These are phyloP conservation scores for Amphipyra tragopoginis DNA, from an alignment of 2,888 invertebrate genomes.

Conservation along the genomic window DNA sequence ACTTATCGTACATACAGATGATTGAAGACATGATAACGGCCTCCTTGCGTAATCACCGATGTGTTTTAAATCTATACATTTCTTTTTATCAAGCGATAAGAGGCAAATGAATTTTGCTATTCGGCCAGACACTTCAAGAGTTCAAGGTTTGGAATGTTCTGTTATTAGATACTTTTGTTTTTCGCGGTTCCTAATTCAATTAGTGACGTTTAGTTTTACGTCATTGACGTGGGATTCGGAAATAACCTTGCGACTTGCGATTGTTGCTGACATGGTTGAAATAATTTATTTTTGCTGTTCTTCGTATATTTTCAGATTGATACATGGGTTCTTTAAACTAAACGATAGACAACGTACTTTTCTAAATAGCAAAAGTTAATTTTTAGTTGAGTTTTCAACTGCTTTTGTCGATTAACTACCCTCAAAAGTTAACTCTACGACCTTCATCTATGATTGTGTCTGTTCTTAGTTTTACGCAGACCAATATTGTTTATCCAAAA, in stretches of 20 bases:
- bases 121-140: not conserved
- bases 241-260: not conserved
- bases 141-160: conserved; percentile 40
- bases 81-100: conserved; percentile 42
- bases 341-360: too few relatives aligned
- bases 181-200: not conserved
- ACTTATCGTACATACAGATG: conserved; percentile 39
- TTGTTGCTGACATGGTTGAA: too few relatives aligned
- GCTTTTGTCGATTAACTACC: too few relatives aligned
- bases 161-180: conserved; percentile 10
- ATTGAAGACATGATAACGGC: conserved; percentile 33
- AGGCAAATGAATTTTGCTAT: conserved; percentile 35
- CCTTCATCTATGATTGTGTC: too few relatives aligned
- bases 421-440: too few relatives aligned
- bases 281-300: too few relatives aligned
- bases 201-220: conserved; percentile 19
- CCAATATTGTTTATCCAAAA: too few relatives aligned
- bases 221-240: conserved; percentile 1
- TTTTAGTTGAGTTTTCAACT: too few relatives aligned
- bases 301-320: too few relatives aligned
- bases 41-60: conserved; percentile 31
- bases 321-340: too few relatives aligned
- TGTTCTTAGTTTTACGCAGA: too few relatives aligned
- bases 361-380: too few relatives aligned
- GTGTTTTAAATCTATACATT: conserved; percentile 20